Conservation (phyloP, 2,113 vertebrate genomes). For the Nyctibius bracteatus region DNA sequence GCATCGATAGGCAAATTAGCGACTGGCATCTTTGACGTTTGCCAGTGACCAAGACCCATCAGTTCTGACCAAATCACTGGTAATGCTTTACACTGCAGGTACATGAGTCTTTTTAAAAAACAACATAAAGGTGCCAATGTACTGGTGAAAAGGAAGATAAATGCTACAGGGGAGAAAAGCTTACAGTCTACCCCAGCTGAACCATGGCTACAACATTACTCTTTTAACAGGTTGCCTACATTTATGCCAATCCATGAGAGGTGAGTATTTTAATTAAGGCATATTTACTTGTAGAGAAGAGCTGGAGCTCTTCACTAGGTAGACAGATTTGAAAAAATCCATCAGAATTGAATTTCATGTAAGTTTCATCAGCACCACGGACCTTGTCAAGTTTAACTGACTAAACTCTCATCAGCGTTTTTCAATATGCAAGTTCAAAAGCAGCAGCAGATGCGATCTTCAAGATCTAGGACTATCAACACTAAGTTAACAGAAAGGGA, state of each 20-base stretch:
- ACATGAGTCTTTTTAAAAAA: not conserved
- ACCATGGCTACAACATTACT: not conserved
- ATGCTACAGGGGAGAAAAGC: not conserved
- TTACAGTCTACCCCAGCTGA: not conserved
- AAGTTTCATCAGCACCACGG: not conserved
- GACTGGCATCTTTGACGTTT: not conserved
- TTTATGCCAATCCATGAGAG: not conserved
- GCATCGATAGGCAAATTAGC: not conserved
- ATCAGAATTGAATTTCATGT: not conserved
- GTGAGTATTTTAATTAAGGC: not conserved
- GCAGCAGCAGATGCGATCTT: not conserved
- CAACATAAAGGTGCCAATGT: accelerated
- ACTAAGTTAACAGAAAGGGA: not conserved
- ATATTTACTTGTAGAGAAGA: not conserved
- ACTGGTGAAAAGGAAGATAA: not conserved
- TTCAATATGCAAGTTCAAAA: not conserved
- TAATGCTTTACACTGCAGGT: not conserved
- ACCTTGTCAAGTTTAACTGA: not conserved
- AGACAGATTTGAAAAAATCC: not conserved
- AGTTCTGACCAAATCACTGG: not conserved
- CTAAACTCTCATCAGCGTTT: not conserved
- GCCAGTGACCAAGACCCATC: not conserved
- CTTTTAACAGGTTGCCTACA: not conserved
- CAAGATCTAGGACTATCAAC: not conserved
- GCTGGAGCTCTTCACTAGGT: not conserved